Evolutionary conservation across 30 jellyfish, hydroid and myxozoan genomes (phyloP).

Genomic region (Haliclystus octoradiatus): DNA sequence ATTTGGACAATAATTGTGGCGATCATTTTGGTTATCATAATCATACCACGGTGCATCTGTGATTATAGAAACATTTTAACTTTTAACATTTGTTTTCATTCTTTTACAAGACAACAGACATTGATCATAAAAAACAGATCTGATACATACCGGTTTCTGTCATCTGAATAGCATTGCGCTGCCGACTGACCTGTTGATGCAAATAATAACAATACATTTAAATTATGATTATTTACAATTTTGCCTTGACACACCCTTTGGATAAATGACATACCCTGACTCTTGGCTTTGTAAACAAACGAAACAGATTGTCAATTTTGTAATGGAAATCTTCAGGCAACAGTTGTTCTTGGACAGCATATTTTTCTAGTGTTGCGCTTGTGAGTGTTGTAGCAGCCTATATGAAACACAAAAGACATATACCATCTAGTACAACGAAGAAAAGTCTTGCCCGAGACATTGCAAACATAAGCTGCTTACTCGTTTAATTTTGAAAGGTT

Average conservation of each 20-base stretch:
- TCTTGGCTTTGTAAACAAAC: conserved; percentile 12
- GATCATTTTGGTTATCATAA: conserved; percentile 58
- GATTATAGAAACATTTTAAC: not conserved
- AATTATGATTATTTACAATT: too few relatives aligned
- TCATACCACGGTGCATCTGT: conserved; percentile 8
- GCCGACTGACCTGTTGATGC: not conserved
- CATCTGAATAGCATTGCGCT: not conserved
- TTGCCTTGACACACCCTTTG: not conserved
- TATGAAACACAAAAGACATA: not conserved
- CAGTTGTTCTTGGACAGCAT: conserved; percentile 38
- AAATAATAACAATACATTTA: not conserved
- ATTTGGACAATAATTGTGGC: conserved; percentile 81
- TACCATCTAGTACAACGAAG: not conserved
- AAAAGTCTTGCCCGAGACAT: too few relatives aligned
- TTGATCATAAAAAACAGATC: not conserved
- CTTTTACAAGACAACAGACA: not conserved
- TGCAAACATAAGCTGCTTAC: too few relatives aligned
- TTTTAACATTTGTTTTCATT: too few relatives aligned
- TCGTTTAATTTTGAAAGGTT: not conserved
- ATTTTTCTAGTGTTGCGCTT: conserved; percentile 46
- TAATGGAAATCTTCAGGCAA: conserved; percentile 84
- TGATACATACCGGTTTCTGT: not conserved
- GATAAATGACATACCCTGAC: conserved; percentile 12
- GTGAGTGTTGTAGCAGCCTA: conserved; percentile 77
- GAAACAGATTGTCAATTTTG: conserved; percentile 47